Percentiles rank a stretch among this genome's conserved stretches.
Evolutionary conservation across 1,140 invertebrate species (phyloP).

Genomic region (Pachypsylla venusta): DNA sequence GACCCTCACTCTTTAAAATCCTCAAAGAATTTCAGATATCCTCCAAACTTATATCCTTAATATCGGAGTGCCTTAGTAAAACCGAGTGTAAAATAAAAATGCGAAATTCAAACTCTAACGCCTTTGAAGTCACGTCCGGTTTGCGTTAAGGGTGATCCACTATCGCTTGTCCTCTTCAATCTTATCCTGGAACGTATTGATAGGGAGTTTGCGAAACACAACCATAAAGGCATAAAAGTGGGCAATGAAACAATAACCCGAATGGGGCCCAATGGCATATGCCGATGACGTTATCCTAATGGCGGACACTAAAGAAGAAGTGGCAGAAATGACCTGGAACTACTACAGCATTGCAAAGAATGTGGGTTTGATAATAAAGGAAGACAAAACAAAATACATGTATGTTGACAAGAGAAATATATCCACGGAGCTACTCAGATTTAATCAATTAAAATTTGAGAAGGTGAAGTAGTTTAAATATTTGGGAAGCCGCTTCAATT

Average conservation of each 20-base stretch:
- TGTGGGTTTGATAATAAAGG: conserved; percentile 7
- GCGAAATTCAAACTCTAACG: not conserved
- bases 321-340: not conserved
- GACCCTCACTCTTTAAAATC: not conserved
- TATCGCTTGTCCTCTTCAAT: not conserved
- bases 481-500: conserved; percentile 10
- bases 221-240: not conserved
- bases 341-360: not conserved
- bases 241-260: not conserved
- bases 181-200: not conserved
- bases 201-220: not conserved
- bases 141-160: not conserved
- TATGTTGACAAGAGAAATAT: not conserved
- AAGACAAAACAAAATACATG: conserved; percentile 14
- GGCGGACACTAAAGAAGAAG: conserved; percentile 9
- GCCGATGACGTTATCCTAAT: conserved; percentile 4
- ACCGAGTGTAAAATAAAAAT: not conserved
- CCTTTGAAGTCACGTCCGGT: not conserved
- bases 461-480: conserved; percentile 13
- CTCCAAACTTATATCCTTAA: not conserved
- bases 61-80: not conserved
- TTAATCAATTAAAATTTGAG: conserved; percentile 10
- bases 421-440: not conserved
- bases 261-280: conserved; percentile 7
- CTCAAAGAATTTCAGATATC: not conserved